A percentile compares a stretch with the other conserved stretches of the same genome.
These are phyloP conservation scores for Oryzias curvinotus DNA, from an alignment of 2,113 vertebrate species.

Conservation along the genomic window DNA sequence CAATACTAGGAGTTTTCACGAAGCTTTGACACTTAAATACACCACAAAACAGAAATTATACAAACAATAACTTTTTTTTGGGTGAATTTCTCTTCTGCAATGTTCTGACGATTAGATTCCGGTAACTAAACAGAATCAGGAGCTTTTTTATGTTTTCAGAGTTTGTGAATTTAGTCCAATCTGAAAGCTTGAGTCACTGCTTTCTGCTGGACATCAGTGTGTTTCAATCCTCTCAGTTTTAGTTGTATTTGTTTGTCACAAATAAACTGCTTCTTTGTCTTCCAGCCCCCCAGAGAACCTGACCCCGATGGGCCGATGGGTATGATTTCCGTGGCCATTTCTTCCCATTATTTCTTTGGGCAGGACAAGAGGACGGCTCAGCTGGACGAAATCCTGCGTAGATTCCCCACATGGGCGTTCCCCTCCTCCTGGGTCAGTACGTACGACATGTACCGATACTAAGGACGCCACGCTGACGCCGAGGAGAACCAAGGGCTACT, in stretches of 20 bases:
- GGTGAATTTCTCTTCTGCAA: too few relatives aligned
- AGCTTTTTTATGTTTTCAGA: background rate
- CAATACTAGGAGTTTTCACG: too few relatives aligned
- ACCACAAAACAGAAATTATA: too few relatives aligned
- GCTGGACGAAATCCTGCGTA: slow-evolving; percentile 77
- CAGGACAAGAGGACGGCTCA: slow-evolving; percentile 82
- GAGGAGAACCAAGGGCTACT: slow-evolving; percentile 6
- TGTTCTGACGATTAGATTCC: too few relatives aligned
- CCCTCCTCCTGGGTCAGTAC: slow-evolving; percentile 93
- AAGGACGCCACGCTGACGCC: slow-evolving; percentile 34
- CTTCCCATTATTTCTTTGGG: slow-evolving; percentile 90
- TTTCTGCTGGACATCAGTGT: slow-evolving; percentile 16
- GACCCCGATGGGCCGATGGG: slow-evolving; percentile 77
- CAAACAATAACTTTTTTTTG: too few relatives aligned
- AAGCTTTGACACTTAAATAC: too few relatives aligned
- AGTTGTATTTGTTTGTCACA: background rate
- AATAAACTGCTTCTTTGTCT: background rate
- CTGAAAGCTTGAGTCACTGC: background rate
- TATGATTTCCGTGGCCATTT: slow-evolving; percentile 86
- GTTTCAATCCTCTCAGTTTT: background rate
- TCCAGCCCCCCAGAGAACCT: slow-evolving; percentile 69
- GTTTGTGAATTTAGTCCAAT: background rate
- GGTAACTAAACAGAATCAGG: too few relatives aligned
- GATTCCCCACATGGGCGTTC: slow-evolving; percentile 88
- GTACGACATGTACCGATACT: slow-evolving; percentile 86